Conservation (phyloP, 2,113 vertebrate genomes). For the Okapia johnstoni region DNA sequence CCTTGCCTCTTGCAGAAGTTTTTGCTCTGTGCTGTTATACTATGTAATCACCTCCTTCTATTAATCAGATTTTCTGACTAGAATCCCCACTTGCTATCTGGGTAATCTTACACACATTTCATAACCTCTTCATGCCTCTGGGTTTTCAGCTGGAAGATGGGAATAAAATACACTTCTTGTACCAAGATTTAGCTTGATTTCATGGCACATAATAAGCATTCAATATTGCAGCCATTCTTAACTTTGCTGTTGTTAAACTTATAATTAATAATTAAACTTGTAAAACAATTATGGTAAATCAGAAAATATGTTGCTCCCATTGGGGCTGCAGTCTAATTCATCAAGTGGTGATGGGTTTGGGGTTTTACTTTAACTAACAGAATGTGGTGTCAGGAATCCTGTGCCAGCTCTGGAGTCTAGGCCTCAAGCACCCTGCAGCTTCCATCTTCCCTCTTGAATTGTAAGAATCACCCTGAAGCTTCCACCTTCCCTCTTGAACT, state of each 20-base stretch:
- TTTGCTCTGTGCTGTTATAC: background rate
- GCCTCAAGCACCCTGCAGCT: background rate
- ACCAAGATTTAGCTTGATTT: background rate
- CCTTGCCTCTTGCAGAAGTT: background rate
- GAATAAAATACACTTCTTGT: background rate
- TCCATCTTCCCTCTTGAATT: background rate
- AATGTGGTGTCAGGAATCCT: background rate
- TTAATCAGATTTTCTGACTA: background rate
- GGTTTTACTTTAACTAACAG: background rate
- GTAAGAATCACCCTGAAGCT: background rate
- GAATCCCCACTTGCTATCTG: background rate
- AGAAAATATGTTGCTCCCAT: background rate
- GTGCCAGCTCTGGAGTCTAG: background rate
- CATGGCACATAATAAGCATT: background rate
- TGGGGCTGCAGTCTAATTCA: background rate
- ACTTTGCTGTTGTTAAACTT: background rate
- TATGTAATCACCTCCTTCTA: background rate
- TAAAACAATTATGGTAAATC: background rate
- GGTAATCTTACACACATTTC: background rate
- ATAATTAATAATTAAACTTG: background rate
- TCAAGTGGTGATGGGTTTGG: background rate
- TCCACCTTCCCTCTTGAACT: background rate
- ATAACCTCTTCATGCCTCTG: background rate
- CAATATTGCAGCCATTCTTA: background rate
- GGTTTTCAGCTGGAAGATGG: background rate